phyloP scores from a whole-genome alignment of 2,797 vertebrate species.

The Sebastes flavidus region DNA sequence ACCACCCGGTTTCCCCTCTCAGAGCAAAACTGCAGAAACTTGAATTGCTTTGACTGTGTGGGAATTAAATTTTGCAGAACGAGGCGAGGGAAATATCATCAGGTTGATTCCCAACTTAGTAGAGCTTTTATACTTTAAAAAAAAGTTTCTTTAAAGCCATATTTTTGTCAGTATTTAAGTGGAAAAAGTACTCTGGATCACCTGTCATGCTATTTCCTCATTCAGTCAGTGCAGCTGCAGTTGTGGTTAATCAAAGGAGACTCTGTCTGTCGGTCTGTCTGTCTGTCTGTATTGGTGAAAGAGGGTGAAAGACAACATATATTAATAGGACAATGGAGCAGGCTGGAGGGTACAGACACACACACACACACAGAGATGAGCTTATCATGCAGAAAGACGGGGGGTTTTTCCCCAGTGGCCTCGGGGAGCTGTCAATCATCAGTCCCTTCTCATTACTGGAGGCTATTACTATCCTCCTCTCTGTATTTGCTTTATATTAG shows the following conservation, averaged over 20 bases:
- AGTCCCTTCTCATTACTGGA: conserved; percentile 30
- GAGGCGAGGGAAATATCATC: neutral
- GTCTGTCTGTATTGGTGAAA: conserved; percentile 2
- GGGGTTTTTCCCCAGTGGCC: conserved; percentile 27
- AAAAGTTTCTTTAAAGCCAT: neutral
- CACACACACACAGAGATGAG: conserved; percentile 44
- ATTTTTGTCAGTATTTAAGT: neutral
- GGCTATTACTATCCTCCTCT: conserved; percentile 12
- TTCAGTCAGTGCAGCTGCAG: conserved; percentile 38
- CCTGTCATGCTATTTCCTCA: conserved; percentile 25
- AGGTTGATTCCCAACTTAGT: neutral
- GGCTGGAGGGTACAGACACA: conserved; percentile 37
- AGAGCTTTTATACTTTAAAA: neutral
- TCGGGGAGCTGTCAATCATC: conserved; percentile 57
- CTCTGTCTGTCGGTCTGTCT: neutral
- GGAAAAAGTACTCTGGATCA: neutral
- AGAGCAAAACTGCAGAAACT: conserved; percentile 4
- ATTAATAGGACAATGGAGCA: conserved; percentile 71
- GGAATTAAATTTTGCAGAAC: neutral
- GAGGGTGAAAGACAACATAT: conserved; percentile 54
- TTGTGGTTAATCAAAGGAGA: conserved; percentile 44
- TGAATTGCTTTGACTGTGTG: neutral
- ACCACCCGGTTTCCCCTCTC: conserved; percentile 30
- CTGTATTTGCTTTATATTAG: conserved; percentile 22
- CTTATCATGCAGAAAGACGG: conserved; percentile 52